These are phyloP conservation scores for Mystacornis crossleyi DNA, from an alignment of 2,113 vertebrate genomes.

Conservation along the genomic window DNA sequence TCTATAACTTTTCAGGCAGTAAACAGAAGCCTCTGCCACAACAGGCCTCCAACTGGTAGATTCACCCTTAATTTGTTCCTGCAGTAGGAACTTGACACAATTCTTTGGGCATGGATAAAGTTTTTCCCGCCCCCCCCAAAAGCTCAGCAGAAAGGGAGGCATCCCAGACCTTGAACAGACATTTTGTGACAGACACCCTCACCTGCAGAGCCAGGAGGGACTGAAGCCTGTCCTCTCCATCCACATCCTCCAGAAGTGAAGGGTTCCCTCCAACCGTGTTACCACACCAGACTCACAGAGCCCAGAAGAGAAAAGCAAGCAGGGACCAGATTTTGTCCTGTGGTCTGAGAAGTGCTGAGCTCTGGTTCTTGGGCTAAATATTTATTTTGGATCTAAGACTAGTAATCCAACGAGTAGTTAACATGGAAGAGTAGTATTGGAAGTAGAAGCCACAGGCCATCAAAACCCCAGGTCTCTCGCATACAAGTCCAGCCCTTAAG, in stretches of 20 bases:
- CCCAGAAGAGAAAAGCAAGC: background rate
- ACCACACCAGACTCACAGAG: background rate
- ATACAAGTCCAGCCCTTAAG: background rate
- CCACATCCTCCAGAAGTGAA: background rate
- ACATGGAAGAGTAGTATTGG: background rate
- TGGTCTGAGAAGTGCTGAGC: background rate
- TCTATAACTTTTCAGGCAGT: background rate
- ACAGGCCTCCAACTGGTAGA: background rate
- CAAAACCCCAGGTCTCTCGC: background rate
- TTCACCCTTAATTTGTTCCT: background rate
- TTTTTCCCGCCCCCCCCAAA: background rate
- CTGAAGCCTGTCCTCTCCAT: background rate
- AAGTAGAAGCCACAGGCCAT: background rate
- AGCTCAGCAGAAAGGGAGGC: background rate
- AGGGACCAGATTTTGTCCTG: background rate
- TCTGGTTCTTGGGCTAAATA: background rate
- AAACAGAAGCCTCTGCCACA: slow-evolving; percentile 7
- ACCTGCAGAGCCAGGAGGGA: background rate
- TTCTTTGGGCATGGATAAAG: background rate
- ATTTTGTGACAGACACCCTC: background rate
- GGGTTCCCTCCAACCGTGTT: background rate
- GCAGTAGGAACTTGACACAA: background rate
- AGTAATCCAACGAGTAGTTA: background rate
- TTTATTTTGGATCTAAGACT: background rate
- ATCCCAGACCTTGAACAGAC: background rate